Evolutionary conservation across 2,888 invertebrate species (phyloP), one percentile per base, ranked within the genome.

Genomic region (Panzeria rudis): DNA sequence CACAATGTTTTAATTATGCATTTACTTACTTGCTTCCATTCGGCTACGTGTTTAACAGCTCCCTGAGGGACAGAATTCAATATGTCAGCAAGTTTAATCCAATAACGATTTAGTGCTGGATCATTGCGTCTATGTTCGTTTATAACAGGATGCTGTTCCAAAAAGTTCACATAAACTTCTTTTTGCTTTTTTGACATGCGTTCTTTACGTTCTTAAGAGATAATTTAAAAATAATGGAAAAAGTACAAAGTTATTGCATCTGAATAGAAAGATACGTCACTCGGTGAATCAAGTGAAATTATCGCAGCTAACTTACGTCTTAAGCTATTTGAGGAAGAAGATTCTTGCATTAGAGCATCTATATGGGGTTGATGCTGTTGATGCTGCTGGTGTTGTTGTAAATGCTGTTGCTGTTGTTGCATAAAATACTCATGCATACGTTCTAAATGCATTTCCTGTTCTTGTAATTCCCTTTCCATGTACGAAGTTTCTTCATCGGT

Each of bases 171-270:
- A 76, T 91, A 91, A 9, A 91, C 89, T 69, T 91, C 91, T 83
- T 91, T 91, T 75, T 91, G 91, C 5, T 90, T 89, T 77, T 91
- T 91, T 6, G 91, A 91, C 91, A 91, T 91, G 77, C 91, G 91
- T 76, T 91, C 91, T 85, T 91, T 91, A 44, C 91, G 91, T 83
- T 91, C 91, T 91, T 66, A 76, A 69, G 8, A 56, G n/a, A 11
- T 38, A 75, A 25, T 11, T 15, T 17, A 11, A n/a, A 54, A 81
- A 79, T 47, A 50, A 62, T 52, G 35, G 20, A 73, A 54, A 68
- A 68, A 61, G 11, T 13, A 38, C 7, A 84, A 54, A 32, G 71
- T 71, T 44, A 79, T 54, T 54, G 32, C 62, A 56, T 47, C 44
- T 68, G 15, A 44, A 66, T 23, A 59, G 15, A 15, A 61, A 17